Base-by-base conservation (phyloP, 2,888 invertebrate genomes). In the Lepidochitona cinerea region DNA sequence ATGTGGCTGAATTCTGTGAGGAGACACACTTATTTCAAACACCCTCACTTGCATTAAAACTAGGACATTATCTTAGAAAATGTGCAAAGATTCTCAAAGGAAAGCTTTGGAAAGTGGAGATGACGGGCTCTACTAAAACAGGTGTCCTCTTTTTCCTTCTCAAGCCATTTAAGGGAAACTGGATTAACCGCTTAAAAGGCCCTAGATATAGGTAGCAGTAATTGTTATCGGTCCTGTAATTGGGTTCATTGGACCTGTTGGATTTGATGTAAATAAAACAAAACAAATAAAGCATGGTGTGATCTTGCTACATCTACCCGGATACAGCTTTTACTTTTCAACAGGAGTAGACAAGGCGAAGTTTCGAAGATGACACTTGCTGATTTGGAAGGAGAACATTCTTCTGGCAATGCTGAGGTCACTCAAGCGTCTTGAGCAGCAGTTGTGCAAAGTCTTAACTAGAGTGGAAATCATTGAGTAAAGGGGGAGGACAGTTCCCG, bases 311-410 rank as follows among this genome's bases (percentile, higher is more conserved):
- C 9, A 18, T 41, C 41, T 59, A n/a, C 59, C 7, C 59, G 9
- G 7, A 9, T 23, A 7, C 59, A 14, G 29, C 12, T 59, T 23
- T 14, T 59, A 7, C 9, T 59, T 37, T 72, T 72, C 41, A 72
- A 72, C 53, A 52, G 72, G 29, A 33, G 72, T 9, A 37, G 72
- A 37, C 59, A 54, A 66, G 72, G 72, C 18, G 72, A 72, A 49
- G 72, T 41, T n/a, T 54, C 54, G 7, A 33, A 37, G 32, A 53
- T 53, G 52, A 68, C 32, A 37, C n/a, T 64, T 52, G 37, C 26
- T 23, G 67, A 49, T 68, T 29, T 37, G 14, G 18, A 9, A 26
- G 26, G 26, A 7, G 29, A 26, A 53, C 35, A 36, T n/a, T n/a
- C n/a, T n/a, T 37, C n/a, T 14, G 36, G 36, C 14, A 49, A 37